phyloP scores from a whole-genome alignment of 2,888 invertebrate species.

The Perithous albicinctus region DNA sequence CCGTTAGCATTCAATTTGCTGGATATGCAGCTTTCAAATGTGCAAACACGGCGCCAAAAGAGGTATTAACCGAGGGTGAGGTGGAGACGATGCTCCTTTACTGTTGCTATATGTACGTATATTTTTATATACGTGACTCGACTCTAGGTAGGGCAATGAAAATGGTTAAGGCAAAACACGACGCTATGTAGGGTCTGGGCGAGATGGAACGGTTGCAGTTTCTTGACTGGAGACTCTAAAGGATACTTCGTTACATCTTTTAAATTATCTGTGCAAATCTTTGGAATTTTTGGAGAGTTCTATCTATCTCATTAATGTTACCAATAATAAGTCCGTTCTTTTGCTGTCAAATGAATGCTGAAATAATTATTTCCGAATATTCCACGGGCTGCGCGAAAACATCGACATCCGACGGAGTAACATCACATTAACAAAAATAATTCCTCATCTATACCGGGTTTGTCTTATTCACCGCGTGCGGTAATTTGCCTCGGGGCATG shows the following conservation, averaged over 20 bases:
- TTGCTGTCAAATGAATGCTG: neutral
- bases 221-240: neutral
- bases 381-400: neutral
- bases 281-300: neutral
- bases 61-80: neutral
- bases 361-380: neutral
- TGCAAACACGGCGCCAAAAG: neutral
- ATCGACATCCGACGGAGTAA: neutral
- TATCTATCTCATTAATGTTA: neutral
- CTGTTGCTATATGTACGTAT: neutral
- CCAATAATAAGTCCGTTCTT: neutral
- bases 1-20: neutral
- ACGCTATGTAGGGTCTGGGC: neutral
- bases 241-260: neutral
- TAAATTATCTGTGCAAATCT: neutral
- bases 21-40: neutral
- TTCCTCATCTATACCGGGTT: neutral
- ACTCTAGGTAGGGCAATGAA: constrained; percentile 17
- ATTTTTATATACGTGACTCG: constrained; percentile 8
- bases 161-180: neutral
- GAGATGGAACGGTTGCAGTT: neutral
- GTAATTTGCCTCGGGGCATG: constrained; percentile 9
- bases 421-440: neutral
- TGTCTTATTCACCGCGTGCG: neutral
- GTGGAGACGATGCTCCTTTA: constrained; percentile 1